Conservation (phyloP, 1,140 invertebrate genomes). For the Meteorus sp. region DNA sequence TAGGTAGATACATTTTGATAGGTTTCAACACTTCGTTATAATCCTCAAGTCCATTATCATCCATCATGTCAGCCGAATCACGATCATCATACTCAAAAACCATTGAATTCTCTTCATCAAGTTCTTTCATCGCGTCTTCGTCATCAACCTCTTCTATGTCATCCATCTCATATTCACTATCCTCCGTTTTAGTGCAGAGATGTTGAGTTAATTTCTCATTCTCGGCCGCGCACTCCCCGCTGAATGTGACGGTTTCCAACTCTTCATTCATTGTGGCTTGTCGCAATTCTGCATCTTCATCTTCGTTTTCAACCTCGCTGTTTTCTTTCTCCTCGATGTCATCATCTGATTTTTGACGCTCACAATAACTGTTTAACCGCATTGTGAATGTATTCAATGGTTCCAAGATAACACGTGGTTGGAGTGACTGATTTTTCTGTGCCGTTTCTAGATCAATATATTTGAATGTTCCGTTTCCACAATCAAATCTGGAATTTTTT, state of each 20-base stretch:
- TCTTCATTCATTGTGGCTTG: too few relatives aligned
- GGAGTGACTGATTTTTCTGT: constrained; percentile 45
- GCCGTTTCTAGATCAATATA: constrained; percentile 41
- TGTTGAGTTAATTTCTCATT: constrained; percentile 4
- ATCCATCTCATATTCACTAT: constrained; percentile 28
- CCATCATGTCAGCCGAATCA: constrained; percentile 29
- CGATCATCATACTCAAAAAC: constrained; percentile 25
- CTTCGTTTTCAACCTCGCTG: constrained; percentile 27
- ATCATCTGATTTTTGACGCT: constrained; percentile 51
- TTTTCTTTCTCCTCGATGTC: constrained; percentile 30
- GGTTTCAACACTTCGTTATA: neutral
- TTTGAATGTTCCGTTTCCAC: neutral
- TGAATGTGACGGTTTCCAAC: too few relatives aligned
- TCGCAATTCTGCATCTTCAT: too few relatives aligned
- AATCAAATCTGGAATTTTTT: constrained; percentile 3
- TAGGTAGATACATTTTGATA: too few relatives aligned
- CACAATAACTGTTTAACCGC: constrained; percentile 37
- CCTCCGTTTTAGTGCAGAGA: constrained; percentile 6
- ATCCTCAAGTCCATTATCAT: constrained; percentile 19
- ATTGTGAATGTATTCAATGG: constrained; percentile 43
- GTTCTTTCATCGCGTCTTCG: constrained; percentile 38
- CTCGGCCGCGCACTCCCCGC: constrained; percentile 29
- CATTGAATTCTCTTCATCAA: constrained; percentile 10
- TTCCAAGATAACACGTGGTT: constrained; percentile 52
- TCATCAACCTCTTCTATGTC: constrained; percentile 34